A percentile compares a stretch with the other conserved stretches of the same genome.
phyloP scores from a whole-genome alignment of 2,797 vertebrate genomes.

The Pantherophis vulpinus region DNA sequence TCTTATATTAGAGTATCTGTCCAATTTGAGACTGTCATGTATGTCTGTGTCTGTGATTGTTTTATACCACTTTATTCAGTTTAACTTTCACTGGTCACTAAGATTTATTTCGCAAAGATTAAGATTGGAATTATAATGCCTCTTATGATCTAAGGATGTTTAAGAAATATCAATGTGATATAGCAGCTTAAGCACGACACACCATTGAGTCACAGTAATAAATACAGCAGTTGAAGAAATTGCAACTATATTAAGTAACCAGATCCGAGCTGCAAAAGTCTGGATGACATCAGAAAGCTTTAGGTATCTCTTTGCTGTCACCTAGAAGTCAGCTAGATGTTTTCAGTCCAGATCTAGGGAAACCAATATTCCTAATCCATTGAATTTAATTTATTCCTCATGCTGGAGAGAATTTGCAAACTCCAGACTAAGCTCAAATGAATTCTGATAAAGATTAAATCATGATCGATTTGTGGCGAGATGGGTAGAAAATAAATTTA shows the following conservation, averaged over 20 bases:
- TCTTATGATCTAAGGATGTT: not conserved
- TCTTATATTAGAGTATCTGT: not conserved
- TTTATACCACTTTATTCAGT: not conserved
- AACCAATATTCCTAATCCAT: not conserved
- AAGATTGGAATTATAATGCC: not conserved
- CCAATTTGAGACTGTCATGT: not conserved
- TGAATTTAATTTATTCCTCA: not conserved
- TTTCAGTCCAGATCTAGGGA: not conserved
- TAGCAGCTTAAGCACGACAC: not conserved
- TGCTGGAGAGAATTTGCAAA: not conserved
- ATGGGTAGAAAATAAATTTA: not conserved
- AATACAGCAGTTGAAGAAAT: not conserved
- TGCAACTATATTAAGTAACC: not conserved
- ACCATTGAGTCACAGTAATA: not conserved
- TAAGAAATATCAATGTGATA: not conserved
- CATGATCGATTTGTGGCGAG: not conserved
- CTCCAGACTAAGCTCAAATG: not conserved
- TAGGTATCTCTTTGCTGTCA: not conserved
- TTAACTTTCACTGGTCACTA: not conserved
- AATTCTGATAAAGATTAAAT: not conserved
- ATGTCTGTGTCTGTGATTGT: not conserved
- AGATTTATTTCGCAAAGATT: not conserved
- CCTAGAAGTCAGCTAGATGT: not conserved
- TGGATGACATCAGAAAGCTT: not conserved
- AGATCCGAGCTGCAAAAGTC: not conserved